phyloP scores from a whole-genome alignment of 2,113 vertebrate species.

The Protomyctophum bolini region DNA sequence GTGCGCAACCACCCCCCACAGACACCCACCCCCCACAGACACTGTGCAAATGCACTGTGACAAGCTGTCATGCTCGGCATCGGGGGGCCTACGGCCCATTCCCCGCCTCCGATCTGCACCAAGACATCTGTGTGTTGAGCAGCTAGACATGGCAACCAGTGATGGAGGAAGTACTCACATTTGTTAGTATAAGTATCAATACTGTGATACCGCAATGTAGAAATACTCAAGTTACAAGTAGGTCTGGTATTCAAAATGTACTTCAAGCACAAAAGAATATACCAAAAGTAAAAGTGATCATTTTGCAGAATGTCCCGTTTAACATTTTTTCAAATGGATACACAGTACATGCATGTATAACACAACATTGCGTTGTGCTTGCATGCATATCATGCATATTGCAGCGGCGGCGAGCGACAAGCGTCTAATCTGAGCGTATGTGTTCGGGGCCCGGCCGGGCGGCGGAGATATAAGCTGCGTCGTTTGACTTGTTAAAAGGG shows the following conservation, averaged over 20 bases:
- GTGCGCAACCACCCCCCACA: slow-evolving; percentile 28
- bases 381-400: slow-evolving; percentile 1
- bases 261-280: too few species aligned
- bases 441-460: slow-evolving; percentile 53
- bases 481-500: slow-evolving; percentile 75
- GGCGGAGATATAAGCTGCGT: slow-evolving; percentile 53
- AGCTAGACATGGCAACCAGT: slow-evolving; percentile 42
- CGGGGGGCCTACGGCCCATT: slow-evolving; percentile 67
- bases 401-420: slow-evolving; percentile 44
- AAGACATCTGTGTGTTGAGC: slow-evolving; percentile 53
- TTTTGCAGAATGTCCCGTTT: too few species aligned
- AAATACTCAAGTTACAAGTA: too few species aligned
- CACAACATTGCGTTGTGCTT: too few species aligned
- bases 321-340: too few species aligned
- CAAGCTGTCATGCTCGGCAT: slow-evolving; percentile 69
- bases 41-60: slow-evolving; percentile 74
- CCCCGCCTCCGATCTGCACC: slow-evolving; percentile 64
- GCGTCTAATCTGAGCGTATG: slow-evolving; percentile 59
- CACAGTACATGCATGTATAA: slow-evolving; percentile 12
- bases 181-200: too few species aligned
- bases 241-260: too few species aligned
- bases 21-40: slow-evolving; percentile 48
- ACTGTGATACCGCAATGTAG: too few species aligned
- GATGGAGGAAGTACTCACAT: too few species aligned
- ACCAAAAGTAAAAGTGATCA: too few species aligned